phyloP scores from a whole-genome alignment of 2,797 vertebrate genomes.

The Hirundo rustica region DNA sequence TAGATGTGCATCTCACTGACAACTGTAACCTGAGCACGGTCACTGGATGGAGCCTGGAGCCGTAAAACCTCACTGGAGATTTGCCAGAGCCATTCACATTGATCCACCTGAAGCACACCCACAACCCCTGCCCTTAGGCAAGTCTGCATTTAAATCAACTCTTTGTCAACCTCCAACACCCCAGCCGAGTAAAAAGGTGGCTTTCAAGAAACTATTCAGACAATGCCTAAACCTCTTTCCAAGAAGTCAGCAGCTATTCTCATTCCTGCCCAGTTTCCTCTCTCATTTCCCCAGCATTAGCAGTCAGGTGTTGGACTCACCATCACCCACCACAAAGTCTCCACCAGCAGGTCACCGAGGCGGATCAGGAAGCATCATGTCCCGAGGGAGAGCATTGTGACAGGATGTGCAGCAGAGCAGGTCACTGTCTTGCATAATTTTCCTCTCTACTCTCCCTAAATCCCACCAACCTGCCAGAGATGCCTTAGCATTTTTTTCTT shows the following conservation, averaged over 20 bases:
- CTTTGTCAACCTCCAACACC: conserved; percentile 6
- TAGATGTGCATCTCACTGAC: neutral
- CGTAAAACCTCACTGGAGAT: neutral
- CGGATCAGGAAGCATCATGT: neutral
- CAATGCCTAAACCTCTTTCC: neutral
- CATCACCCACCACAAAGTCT: neutral
- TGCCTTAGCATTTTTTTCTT: neutral
- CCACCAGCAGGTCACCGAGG: neutral
- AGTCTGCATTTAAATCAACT: conserved; percentile 34
- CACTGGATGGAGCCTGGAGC: accelerated
- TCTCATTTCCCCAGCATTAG: neutral
- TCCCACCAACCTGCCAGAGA: neutral
- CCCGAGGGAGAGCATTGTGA: neutral
- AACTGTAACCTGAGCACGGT: neutral
- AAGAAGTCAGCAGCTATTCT: neutral
- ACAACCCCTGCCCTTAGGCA: neutral
- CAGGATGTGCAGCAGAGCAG: neutral
- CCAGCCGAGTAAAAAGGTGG: neutral
- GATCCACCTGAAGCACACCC: conserved; percentile 1
- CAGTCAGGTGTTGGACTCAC: neutral
- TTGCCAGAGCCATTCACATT: conserved; percentile 4
- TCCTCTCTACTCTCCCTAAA: neutral
- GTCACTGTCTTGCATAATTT: neutral
- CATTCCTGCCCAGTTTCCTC: neutral
- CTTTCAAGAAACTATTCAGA: conserved; percentile 24